Evolutionary conservation across 1,140 invertebrate genomes (phyloP).

Genomic region (Asbolus verrucosus): DNA sequence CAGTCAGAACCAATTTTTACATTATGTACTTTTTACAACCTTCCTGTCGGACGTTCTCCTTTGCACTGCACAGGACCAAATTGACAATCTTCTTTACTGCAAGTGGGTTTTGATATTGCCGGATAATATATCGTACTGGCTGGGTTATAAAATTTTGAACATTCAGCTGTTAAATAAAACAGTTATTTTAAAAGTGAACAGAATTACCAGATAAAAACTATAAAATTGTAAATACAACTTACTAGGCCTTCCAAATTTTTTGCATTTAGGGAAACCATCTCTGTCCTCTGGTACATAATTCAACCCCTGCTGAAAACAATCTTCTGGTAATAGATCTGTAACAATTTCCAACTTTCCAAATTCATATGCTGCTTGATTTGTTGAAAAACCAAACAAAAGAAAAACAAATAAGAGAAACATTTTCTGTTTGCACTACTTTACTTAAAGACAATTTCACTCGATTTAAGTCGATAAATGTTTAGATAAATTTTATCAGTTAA

Average conservation of each 20-base stretch:
- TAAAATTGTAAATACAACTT: no score
- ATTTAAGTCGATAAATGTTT: no score
- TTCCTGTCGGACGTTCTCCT: constrained; percentile 68
- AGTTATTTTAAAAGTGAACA: not conserved
- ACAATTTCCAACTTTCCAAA: constrained; percentile 6
- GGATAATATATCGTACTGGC: not conserved
- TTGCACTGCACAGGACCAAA: constrained; percentile 72
- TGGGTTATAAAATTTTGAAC: no score
- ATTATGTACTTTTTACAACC: constrained; percentile 56
- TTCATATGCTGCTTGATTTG: no score
- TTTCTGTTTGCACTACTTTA: no score
- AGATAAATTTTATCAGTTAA: no score
- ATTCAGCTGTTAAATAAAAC: no score
- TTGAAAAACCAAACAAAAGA: no score
- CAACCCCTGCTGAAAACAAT: not conserved
- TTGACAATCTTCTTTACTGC: constrained; percentile 68
- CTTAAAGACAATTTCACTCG: no score
- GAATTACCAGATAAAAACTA: no score
- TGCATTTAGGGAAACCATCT: constrained; percentile 9
- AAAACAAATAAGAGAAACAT: no score
- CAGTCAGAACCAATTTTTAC: constrained; percentile 1
- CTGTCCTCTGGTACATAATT: not conserved
- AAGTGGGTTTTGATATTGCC: constrained; percentile 62
- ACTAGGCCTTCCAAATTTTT: constrained; percentile 1
- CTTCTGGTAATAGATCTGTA: constrained; percentile 1